phyloP scores from a whole-genome alignment of 2,797 vertebrate genomes.

The Netta rufina region DNA sequence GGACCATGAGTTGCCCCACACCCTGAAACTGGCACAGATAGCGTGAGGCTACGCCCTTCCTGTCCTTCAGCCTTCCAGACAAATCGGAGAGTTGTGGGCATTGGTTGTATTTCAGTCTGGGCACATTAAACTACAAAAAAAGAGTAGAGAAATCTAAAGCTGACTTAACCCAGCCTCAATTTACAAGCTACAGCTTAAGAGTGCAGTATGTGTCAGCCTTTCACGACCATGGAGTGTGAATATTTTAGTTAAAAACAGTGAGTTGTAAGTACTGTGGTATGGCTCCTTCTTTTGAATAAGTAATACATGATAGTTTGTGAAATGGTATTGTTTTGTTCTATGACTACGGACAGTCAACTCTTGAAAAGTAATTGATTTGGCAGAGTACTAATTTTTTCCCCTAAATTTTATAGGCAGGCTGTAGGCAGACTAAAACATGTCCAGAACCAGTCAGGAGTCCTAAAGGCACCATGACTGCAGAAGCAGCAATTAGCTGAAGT shows the following conservation, averaged over 20 bases:
- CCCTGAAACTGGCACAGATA: not conserved
- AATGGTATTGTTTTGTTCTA: too few species aligned
- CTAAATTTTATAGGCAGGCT: not conserved
- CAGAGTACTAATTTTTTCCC: not conserved
- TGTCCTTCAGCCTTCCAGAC: not conserved
- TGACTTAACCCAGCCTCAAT: not conserved
- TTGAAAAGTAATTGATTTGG: not conserved
- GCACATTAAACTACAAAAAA: not conserved
- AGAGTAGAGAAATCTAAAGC: not conserved
- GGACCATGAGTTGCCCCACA: not conserved
- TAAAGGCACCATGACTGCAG: not conserved
- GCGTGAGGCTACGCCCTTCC: not conserved
- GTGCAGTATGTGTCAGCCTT: not conserved
- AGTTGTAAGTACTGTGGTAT: not conserved
- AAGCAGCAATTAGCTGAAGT: not conserved
- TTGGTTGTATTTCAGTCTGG: not conserved
- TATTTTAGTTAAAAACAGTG: not conserved
- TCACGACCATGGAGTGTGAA: not conserved
- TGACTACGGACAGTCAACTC: not conserved
- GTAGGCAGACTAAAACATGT: not conserved
- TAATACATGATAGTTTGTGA: not conserved
- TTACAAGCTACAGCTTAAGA: not conserved
- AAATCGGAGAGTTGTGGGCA: not conserved
- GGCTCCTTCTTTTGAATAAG: not conserved
- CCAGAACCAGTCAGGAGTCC: not conserved